A percentile compares a stretch with the other conserved stretches of the same genome.
phyloP scores from a whole-genome alignment of 2,888 invertebrate genomes.

The Podabrus alpinus region DNA sequence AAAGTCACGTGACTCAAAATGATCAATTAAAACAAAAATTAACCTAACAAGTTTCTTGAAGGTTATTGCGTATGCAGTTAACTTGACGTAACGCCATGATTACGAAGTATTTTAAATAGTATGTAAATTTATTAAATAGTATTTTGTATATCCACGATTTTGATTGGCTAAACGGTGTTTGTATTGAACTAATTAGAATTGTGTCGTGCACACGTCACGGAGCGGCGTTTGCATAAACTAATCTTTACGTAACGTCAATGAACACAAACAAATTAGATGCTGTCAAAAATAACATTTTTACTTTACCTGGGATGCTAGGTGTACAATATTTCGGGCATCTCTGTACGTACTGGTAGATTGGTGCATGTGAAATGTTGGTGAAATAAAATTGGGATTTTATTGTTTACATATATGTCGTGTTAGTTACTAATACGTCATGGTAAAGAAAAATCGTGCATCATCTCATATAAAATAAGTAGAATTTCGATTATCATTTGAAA shows the following conservation, averaged over 20 bases:
- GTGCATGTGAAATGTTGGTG: not conserved
- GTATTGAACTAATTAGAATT: not conserved
- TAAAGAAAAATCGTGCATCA: conserved; percentile 51
- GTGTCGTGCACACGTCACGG: not conserved
- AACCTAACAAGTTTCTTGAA: too few species aligned
- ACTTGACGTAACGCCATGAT: too few species aligned
- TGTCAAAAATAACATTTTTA: not conserved
- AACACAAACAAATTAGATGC: not conserved
- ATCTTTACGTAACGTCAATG: not conserved
- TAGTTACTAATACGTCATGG: conserved; percentile 49
- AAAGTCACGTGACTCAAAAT: too few species aligned
- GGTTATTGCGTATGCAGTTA: too few species aligned
- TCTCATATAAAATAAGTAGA: conserved; percentile 24
- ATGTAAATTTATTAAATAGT: too few species aligned
- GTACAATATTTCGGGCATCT: not conserved
- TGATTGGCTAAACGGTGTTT: not conserved
- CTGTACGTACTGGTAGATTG: not conserved
- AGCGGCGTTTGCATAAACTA: not conserved
- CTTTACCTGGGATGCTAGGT: too few species aligned
- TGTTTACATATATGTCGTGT: conserved; percentile 9
- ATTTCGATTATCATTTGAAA: conserved; percentile 29
- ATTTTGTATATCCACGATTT: not conserved
- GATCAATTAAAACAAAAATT: too few species aligned
- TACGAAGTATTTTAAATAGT: too few species aligned
- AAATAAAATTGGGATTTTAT: not conserved